These are phyloP conservation scores for Prunella himalayana DNA, from an alignment of 2,113 vertebrate species.

Conservation along the genomic window DNA sequence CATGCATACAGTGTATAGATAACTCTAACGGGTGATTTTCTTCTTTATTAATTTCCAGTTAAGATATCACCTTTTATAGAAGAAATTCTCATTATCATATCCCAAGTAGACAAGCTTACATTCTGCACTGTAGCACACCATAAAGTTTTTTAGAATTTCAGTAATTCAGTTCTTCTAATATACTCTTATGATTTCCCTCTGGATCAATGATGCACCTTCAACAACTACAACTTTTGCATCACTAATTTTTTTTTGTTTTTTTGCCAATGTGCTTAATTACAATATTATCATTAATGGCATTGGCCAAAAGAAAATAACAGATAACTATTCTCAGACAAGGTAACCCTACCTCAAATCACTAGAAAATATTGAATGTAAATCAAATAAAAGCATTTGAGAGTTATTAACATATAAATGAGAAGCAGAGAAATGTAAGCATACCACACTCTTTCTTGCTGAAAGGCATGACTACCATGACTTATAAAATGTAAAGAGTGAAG, in stretches of 20 bases:
- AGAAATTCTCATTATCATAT: not conserved
- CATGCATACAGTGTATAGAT: not conserved
- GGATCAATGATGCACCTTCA: not conserved
- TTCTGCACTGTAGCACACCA: not conserved
- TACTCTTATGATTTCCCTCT: not conserved
- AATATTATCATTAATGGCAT: not conserved
- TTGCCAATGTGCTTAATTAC: not conserved
- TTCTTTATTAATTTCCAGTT: not conserved
- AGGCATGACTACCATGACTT: not conserved
- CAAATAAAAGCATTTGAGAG: not conserved
- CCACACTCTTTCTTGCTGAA: not conserved
- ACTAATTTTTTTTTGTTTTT: not conserved
- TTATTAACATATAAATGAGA: slow-evolving; percentile 8
- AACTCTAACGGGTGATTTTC: not conserved
- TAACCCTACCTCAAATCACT: not conserved
- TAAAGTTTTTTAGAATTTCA: not conserved
- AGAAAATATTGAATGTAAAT: not conserved
- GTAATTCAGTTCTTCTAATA: not conserved
- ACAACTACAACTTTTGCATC: not conserved
- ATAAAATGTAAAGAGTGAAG: not conserved
- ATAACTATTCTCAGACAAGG: not conserved
- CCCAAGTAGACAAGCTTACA: not conserved
- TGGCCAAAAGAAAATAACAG: not conserved
- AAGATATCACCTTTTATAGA: not conserved
- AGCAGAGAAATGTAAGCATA: not conserved